Conservation (phyloP, 1,140 invertebrate genomes). For the Diabrotica undecimpunctata region DNA sequence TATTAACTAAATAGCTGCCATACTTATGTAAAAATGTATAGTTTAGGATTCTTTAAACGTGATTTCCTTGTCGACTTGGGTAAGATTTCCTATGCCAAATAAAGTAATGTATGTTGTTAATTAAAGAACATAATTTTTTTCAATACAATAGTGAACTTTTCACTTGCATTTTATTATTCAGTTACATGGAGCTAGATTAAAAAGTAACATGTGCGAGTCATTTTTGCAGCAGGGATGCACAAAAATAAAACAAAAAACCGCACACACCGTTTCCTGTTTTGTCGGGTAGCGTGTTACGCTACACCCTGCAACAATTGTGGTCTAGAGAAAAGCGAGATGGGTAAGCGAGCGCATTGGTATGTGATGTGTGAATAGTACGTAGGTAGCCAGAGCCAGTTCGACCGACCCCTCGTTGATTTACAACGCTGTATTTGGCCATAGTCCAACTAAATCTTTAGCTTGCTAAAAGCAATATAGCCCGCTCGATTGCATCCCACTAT, state of each 20-base stretch:
- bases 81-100: too few relatives aligned
- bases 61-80: too few relatives aligned
- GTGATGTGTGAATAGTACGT: not conserved
- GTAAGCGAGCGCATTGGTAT: not conserved
- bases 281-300: not conserved
- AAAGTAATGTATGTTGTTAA: too few relatives aligned
- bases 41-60: too few relatives aligned
- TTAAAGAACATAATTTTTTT: too few relatives aligned
- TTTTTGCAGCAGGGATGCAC: not conserved
- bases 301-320: not conserved
- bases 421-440: not conserved
- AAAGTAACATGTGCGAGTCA: not conserved
- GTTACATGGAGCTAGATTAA: too few relatives aligned
- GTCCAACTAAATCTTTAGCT: conserved; percentile 2
- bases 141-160: too few relatives aligned
- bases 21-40: too few relatives aligned
- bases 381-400: not conserved
- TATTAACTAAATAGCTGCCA: too few relatives aligned
- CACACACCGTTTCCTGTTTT: not conserved
- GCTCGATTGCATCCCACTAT: not conserved
- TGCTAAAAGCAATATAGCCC: not conserved
- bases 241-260: not conserved
- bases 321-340: not conserved
- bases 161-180: too few relatives aligned
- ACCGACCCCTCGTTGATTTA: not conserved